These are phyloP conservation scores for Thymelicus acteon DNA, from an alignment of 2,888 invertebrate genomes.

Conservation along the genomic window DNA sequence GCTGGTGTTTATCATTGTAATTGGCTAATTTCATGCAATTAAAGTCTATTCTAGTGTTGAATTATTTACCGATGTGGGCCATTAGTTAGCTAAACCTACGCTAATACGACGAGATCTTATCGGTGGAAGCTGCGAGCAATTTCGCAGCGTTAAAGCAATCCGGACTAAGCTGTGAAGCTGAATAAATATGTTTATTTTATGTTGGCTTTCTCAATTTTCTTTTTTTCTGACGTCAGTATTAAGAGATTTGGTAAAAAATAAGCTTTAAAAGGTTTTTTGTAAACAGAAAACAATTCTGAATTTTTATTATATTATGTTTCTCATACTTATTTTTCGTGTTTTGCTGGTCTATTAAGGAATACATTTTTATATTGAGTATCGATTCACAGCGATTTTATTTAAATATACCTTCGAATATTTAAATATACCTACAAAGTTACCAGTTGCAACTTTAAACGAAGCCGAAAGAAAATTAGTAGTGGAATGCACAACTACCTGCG, in stretches of 20 bases:
- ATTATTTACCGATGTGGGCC: constrained; percentile 31
- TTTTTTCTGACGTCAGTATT: background rate
- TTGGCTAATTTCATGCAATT: constrained; percentile 17
- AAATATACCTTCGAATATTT: too few relatives aligned
- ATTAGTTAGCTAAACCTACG: constrained; percentile 27
- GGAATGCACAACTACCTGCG: constrained; percentile 5
- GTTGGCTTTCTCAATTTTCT: background rate
- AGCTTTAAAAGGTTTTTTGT: background rate
- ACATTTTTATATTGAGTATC: too few relatives aligned
- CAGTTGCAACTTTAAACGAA: too few relatives aligned
- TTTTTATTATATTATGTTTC: too few relatives aligned
- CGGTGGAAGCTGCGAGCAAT: constrained; percentile 19
- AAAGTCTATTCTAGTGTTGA: constrained; percentile 29
- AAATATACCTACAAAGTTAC: too few relatives aligned
- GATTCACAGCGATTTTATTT: too few relatives aligned
- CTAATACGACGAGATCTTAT: constrained; percentile 27
- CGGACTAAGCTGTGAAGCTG: constrained; percentile 9
- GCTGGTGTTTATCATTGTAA: constrained; percentile 15
- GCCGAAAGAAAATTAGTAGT: constrained; percentile 3
- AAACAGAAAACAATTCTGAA: background rate
- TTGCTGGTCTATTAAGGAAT: too few relatives aligned
- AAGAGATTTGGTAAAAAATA: background rate
- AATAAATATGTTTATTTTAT: constrained; percentile 16
- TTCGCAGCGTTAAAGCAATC: constrained; percentile 19
- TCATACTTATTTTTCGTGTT: too few relatives aligned